Percentiles rank a stretch among this genome's conserved stretches.
Evolutionary conservation across 2,888 invertebrate genomes (phyloP).

Genomic region (Amitus sp.): DNA sequence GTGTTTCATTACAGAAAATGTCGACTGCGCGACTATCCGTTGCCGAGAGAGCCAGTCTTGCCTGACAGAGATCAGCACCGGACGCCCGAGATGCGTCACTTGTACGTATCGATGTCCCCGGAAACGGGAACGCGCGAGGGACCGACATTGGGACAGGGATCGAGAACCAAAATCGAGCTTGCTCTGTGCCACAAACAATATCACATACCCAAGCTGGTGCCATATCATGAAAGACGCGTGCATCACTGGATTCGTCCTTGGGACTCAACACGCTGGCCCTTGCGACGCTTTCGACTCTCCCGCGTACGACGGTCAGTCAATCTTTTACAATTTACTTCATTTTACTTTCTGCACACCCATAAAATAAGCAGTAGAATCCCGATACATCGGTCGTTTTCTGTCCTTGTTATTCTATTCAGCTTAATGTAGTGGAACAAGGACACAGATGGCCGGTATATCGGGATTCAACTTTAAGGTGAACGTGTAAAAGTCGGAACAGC

Average conservation of each 20-base stretch:
- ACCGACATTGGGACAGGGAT: conserved; percentile 54
- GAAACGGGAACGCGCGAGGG: conserved; percentile 56
- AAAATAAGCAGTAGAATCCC: too few relatives aligned
- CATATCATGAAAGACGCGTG: conserved; percentile 83
- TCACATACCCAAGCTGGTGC: conserved; percentile 81
- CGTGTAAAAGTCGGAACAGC: too few relatives aligned
- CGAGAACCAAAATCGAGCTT: conserved; percentile 55
- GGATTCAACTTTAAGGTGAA: too few relatives aligned
- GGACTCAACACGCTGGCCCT: conserved; percentile 75
- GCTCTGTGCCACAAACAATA: conserved; percentile 79
- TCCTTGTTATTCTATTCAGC: too few relatives aligned
- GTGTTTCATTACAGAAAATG: conserved; percentile 68
- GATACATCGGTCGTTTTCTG: too few relatives aligned
- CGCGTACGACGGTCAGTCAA: conserved; percentile 23
- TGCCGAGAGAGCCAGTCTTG: conserved; percentile 78
- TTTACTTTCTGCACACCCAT: too few relatives aligned
- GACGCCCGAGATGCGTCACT: conserved; percentile 77
- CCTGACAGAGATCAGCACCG: conserved; percentile 72
- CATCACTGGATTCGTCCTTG: conserved; percentile 76
- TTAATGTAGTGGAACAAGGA: too few relatives aligned
- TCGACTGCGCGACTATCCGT: conserved; percentile 74
- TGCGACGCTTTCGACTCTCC: conserved; percentile 66
- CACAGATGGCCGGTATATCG: too few relatives aligned
- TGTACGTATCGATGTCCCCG: conserved; percentile 74
- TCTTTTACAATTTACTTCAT: too few relatives aligned